Base-by-base conservation (phyloP, 2,113 vertebrate species). In the Jacana jacana region DNA sequence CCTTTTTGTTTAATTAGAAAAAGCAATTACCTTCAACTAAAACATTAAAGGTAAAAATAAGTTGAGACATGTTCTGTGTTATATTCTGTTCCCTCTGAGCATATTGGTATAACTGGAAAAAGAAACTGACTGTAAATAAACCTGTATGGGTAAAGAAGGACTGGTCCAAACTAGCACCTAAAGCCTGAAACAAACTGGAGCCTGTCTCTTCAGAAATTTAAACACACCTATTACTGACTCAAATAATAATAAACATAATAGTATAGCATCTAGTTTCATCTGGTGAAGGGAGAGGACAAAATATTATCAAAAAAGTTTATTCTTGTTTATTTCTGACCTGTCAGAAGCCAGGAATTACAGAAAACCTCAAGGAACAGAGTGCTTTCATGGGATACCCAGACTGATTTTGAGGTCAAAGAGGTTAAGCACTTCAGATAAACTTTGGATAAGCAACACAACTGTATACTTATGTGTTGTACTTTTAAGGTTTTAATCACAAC, bases 401-500 rank as follows among this genome's bases (percentile, higher is more conserved):
- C 86, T 75, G 77, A 91, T 94, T 95, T 69, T 85, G 79, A 97
- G 86, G 91, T 84, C 91, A 94, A 73, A 93, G 72, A 94, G 79
- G 92, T 95, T 97, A 97, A 96, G 91, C 31, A 80, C 51, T 88
- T 83, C 11, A 5, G 95, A 92, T 93, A 96, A 96, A 95, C 68
- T 96, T 92, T 78, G 61, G 86, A 94, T 93, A 96, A 96, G 76
- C 46, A 88, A 75, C 60, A 86, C 61, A 92, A 93, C 52, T 88
- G 64, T 63, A 90, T 17, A 16, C 84, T 89, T 91, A 51, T 27
- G 40, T 17, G 48, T 73, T 73, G 46, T 91, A 92, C 35, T 91
- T 91, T 89, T 35, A 81, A 39, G 55, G 42, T 60, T 91, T 83
- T 58, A 11, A 69, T 27, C 39, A 49, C 31, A 35, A 63, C 25